These are phyloP conservation scores for Apeira syringaria DNA, from an alignment of 2,888 invertebrate genomes.

Conservation along the genomic window DNA sequence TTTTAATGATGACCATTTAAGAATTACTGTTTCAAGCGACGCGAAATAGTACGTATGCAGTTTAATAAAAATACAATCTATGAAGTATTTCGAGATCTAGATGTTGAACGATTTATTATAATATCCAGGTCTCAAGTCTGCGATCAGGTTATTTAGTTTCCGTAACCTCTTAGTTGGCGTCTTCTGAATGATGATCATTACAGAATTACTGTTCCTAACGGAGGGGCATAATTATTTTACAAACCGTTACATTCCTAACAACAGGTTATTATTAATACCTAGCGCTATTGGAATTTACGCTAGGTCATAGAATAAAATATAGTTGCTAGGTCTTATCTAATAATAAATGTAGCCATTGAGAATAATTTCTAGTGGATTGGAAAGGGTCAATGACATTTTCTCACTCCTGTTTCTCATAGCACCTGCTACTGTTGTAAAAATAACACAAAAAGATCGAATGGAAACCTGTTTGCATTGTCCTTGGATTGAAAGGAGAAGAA, in stretches of 20 bases:
- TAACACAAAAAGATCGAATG: not conserved
- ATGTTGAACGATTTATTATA: too few species aligned
- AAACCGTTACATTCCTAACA: slow-evolving; percentile 28
- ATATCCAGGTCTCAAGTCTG: slow-evolving; percentile 6
- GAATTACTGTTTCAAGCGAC: too few species aligned
- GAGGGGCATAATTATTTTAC: slow-evolving; percentile 27
- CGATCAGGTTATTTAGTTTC: slow-evolving; percentile 12
- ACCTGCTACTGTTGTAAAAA: not conserved
- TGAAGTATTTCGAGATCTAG: too few species aligned
- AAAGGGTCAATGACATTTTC: not conserved
- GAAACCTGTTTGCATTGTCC: too few species aligned
- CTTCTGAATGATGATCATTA: slow-evolving; percentile 28
- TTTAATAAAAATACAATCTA: too few species aligned
- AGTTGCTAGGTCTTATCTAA: slow-evolving; percentile 1
- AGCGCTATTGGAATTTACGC: slow-evolving; percentile 14
- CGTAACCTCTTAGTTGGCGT: slow-evolving; percentile 6
- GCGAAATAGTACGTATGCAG: too few species aligned
- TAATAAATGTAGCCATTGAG: slow-evolving; percentile 23
- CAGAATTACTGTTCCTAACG: slow-evolving; percentile 19
- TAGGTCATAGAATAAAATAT: too few species aligned
- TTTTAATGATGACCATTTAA: too few species aligned
- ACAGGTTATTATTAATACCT: slow-evolving; percentile 14
- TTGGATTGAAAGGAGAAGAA: too few species aligned
- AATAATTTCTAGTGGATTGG: not conserved
- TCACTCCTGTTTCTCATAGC: not conserved